These are phyloP conservation scores for Callocephalon fimbriatum DNA, from an alignment of 2,113 vertebrate genomes.

Conservation along the genomic window DNA sequence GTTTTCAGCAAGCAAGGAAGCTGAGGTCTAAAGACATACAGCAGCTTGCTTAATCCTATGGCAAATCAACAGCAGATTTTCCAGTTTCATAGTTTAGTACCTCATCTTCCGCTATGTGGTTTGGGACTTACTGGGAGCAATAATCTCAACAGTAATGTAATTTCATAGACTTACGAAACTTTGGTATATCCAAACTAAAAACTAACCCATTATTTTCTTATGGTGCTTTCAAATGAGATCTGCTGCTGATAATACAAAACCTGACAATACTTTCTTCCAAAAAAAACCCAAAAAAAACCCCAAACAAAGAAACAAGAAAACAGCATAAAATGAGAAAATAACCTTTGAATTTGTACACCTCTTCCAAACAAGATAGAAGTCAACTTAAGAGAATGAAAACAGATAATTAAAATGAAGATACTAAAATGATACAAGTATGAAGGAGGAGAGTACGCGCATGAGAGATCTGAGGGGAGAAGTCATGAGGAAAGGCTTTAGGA, in stretches of 20 bases:
- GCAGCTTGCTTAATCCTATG: background rate
- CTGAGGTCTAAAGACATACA: background rate
- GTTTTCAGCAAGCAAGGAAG: background rate
- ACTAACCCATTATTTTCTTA: background rate
- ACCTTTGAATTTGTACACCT: background rate
- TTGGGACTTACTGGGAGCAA: background rate
- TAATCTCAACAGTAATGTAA: background rate
- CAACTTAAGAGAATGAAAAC: background rate
- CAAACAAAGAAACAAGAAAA: background rate
- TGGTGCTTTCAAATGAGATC: background rate
- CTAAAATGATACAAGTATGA: background rate
- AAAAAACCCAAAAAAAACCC: background rate
- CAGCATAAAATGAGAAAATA: background rate
- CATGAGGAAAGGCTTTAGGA: background rate
- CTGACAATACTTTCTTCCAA: background rate
- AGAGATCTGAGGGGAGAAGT: background rate
- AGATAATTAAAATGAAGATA: background rate
- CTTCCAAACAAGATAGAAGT: background rate
- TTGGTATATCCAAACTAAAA: background rate
- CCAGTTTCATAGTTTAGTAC: background rate
- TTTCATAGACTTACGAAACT: background rate
- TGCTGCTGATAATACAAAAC: background rate
- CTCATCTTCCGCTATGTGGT: background rate
- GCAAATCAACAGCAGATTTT: background rate
- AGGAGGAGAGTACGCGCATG: background rate